These are phyloP conservation scores for Alfaro cultratus DNA, from an alignment of 2,797 vertebrate species.

Conservation along the genomic window DNA sequence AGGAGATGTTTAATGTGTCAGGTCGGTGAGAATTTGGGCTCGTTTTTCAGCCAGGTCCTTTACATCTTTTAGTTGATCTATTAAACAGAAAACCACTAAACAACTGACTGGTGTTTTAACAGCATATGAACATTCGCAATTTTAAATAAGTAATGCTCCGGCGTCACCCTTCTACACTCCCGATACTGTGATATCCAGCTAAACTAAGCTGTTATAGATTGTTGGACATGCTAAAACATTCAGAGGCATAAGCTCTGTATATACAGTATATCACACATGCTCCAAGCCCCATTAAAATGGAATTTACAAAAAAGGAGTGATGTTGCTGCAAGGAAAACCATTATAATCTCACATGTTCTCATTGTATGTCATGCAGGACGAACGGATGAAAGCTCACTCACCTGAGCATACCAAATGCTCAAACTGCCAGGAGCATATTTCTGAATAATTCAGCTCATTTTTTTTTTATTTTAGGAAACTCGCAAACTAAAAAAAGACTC, in stretches of 20 bases:
- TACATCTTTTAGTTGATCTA: background rate
- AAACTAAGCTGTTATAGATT: background rate
- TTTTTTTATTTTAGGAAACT: too few species aligned
- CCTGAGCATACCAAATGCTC: too few species aligned
- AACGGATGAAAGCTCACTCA: too few species aligned
- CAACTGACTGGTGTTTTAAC: background rate
- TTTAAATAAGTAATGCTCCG: background rate
- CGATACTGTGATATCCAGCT: background rate
- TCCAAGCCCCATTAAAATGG: background rate
- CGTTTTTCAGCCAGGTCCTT: background rate
- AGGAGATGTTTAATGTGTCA: background rate
- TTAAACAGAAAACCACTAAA: background rate
- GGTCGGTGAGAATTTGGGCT: background rate
- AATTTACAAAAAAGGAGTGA: background rate
- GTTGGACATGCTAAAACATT: background rate
- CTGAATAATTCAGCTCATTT: too few species aligned
- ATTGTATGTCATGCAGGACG: too few species aligned
- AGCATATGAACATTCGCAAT: background rate
- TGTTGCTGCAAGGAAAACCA: background rate
- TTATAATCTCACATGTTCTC: too few species aligned
- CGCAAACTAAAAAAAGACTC: too few species aligned
- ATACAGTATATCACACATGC: too few species aligned
- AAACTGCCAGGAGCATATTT: too few species aligned
- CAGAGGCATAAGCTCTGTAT: background rate
- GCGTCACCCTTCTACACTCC: background rate